These are phyloP conservation scores for Meleagris gallopavo DNA, from an alignment of 2,113 vertebrate species.

Conservation along the genomic window DNA sequence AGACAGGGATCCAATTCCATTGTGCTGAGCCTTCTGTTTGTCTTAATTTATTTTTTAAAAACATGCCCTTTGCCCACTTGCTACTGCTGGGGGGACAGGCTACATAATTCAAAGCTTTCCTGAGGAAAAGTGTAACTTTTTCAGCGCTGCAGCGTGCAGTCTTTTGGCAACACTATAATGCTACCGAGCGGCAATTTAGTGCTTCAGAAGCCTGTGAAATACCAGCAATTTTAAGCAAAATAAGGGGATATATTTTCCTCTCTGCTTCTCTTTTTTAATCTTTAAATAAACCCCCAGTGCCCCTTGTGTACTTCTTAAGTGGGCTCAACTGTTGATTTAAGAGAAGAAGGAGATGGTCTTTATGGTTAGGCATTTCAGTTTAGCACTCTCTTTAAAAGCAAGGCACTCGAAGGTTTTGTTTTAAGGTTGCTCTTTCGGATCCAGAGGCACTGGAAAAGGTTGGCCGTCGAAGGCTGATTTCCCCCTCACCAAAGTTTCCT, in stretches of 20 bases:
- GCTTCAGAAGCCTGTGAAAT: conserved; percentile 20
- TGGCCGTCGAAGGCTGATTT: conserved; percentile 15
- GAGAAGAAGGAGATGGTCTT: conserved; percentile 38
- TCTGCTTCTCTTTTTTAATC: background rate
- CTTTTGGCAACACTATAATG: conserved; percentile 14
- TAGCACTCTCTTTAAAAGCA: conserved; percentile 42
- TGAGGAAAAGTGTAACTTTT: conserved; percentile 29
- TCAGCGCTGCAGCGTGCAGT: background rate
- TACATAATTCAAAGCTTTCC: conserved; percentile 20
- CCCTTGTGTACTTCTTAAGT: conserved; percentile 51
- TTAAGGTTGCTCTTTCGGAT: conserved; percentile 33
- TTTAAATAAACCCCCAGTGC: conserved; percentile 45
- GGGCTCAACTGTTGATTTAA: conserved; percentile 29
- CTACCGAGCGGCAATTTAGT: conserved; percentile 11
- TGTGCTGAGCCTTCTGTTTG: conserved; percentile 33
- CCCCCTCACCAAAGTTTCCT: background rate
- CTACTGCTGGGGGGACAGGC: background rate
- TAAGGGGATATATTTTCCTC: conserved; percentile 32
- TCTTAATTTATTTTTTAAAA: conserved; percentile 38
- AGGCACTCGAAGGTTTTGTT: conserved; percentile 30
- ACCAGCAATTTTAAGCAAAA: conserved; percentile 40
- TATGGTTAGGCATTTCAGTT: conserved; percentile 45
- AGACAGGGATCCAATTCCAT: background rate
- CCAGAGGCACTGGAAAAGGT: conserved; percentile 12
- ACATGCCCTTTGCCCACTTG: conserved; percentile 2